Conservation (phyloP, 2,888 invertebrate species). For the Clunio marinus region DNA sequence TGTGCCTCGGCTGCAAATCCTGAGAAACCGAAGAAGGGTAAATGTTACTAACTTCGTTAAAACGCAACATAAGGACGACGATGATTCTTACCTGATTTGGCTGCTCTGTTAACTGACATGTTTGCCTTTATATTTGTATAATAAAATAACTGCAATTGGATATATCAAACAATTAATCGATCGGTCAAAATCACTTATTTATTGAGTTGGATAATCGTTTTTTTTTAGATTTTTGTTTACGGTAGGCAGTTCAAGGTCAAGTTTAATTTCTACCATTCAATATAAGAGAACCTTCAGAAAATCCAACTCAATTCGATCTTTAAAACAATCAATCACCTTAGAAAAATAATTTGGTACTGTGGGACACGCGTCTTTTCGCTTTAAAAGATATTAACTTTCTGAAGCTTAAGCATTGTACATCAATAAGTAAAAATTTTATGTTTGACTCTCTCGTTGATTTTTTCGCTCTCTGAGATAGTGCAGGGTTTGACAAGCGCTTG, state of each 20-base stretch:
- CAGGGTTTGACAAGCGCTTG: no score
- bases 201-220: background rate
- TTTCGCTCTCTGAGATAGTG: no score
- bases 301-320: slow-evolving; percentile 2
- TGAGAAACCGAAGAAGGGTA: background rate
- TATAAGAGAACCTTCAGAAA: background rate
- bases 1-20: slow-evolving; percentile 96
- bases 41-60: no score
- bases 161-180: background rate
- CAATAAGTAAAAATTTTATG: no score
- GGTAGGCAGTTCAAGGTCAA: background rate
- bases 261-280: background rate
- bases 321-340: slow-evolving; percentile 30
- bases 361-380: slow-evolving; percentile 11
- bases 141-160: slow-evolving; percentile 27
- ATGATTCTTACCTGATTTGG: slow-evolving; percentile 59
- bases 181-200: background rate
- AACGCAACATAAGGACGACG: background rate
- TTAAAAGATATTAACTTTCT: background rate
- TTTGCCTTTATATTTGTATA: slow-evolving; percentile 29
- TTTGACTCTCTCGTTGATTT: no score
- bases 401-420: slow-evolving; percentile 16
- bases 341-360: slow-evolving; percentile 28
- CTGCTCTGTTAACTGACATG: slow-evolving; percentile 79
- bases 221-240: background rate